phyloP scores from a whole-genome alignment of 2,113 vertebrate genomes.

The Pristiophorus japonicus region DNA sequence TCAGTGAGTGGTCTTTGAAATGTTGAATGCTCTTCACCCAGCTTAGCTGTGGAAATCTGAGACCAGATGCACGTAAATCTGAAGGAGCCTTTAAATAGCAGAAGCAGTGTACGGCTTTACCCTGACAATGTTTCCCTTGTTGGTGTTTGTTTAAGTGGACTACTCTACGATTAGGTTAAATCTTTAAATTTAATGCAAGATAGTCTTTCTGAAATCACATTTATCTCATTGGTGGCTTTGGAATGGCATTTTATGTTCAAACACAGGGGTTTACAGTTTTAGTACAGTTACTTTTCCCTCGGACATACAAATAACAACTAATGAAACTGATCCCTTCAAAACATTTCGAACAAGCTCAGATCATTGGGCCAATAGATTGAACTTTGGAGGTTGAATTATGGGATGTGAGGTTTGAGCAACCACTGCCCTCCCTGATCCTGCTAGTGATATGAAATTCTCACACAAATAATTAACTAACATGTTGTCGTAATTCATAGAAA shows the following conservation, averaged over 20 bases:
- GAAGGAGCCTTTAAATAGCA: background rate
- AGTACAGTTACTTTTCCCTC: background rate
- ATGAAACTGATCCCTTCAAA: background rate
- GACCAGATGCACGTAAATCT: background rate
- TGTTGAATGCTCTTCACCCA: background rate
- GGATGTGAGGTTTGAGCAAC: background rate
- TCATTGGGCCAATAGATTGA: background rate
- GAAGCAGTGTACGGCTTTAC: background rate
- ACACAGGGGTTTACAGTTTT: background rate
- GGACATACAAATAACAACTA: background rate
- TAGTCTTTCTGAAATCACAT: too few relatives aligned
- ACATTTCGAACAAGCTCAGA: background rate
- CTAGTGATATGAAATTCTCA: too few relatives aligned
- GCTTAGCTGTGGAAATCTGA: background rate
- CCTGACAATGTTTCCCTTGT: background rate
- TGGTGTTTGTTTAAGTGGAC: background rate
- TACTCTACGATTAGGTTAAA: background rate
- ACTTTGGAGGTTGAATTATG: background rate
- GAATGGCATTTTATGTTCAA: background rate
- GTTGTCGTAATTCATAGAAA: background rate
- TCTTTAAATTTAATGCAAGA: background rate
- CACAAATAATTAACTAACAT: background rate
- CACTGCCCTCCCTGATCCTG: background rate
- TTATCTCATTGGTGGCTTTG: background rate
- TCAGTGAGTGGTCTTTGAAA: background rate